Evolutionary conservation across 2,113 vertebrate species (phyloP).

Genomic region (Cryptotis parvus): DNA sequence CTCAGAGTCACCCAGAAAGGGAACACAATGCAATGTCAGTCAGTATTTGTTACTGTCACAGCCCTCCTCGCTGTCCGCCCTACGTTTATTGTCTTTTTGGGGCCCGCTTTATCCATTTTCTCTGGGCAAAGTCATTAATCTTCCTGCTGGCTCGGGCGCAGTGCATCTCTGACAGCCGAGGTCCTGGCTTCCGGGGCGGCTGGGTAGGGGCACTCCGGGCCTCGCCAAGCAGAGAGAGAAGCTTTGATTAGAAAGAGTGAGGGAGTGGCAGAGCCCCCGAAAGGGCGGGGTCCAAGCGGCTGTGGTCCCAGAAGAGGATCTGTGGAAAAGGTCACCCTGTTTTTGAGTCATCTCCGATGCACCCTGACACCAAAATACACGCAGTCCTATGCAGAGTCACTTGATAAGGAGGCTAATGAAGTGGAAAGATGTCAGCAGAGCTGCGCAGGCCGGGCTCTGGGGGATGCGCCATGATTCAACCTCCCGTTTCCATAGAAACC

Average conservation of each 20-base stretch:
- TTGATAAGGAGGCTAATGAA: constrained; percentile 91
- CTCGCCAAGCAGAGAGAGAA: constrained; percentile 58
- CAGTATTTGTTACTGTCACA: constrained; percentile 81
- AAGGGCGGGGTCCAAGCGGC: constrained; percentile 74
- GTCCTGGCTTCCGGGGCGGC: constrained; percentile 81
- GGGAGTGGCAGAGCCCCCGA: constrained; percentile 65
- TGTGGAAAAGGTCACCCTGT: constrained; percentile 84
- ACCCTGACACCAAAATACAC: constrained; percentile 82
- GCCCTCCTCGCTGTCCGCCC: constrained; percentile 70
- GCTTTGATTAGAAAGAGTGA: constrained; percentile 82
- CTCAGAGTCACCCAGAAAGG: constrained; percentile 69
- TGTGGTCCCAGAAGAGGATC: constrained; percentile 79
- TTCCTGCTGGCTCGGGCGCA: constrained; percentile 80
- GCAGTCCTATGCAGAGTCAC: constrained; percentile 84
- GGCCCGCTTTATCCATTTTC: constrained; percentile 85
- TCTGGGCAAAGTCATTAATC: constrained; percentile 88
- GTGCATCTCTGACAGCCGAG: constrained; percentile 83
- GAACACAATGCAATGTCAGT: constrained; percentile 79
- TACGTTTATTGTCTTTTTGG: constrained; percentile 83
- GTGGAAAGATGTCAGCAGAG: constrained; percentile 87
- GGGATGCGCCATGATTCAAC: constrained; percentile 86
- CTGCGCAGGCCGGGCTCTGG: constrained; percentile 85
- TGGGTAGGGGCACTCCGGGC: constrained; percentile 76
- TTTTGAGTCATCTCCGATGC: constrained; percentile 83
- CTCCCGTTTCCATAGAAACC: constrained; percentile 88